Percentiles rank a stretch among this genome's conserved stretches.
Evolutionary conservation across 2,113 vertebrate genomes (phyloP).

Genomic region (Madoqua kirkii): DNA sequence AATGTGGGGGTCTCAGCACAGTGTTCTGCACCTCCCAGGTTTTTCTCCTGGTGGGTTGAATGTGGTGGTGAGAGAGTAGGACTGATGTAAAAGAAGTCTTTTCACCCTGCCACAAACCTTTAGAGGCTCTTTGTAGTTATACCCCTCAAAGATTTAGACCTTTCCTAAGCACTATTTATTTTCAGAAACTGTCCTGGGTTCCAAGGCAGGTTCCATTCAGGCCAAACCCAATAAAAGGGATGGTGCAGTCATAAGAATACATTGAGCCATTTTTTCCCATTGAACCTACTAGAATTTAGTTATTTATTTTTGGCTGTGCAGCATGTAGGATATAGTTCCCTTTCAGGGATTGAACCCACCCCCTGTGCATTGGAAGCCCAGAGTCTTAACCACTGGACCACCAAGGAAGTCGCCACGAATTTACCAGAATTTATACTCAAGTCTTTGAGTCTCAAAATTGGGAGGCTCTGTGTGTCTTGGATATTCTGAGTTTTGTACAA

Average conservation of each 20-base stretch:
- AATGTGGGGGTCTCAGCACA: background rate
- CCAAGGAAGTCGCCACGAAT: background rate
- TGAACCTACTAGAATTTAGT: background rate
- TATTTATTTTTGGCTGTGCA: background rate
- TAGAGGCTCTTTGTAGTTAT: background rate
- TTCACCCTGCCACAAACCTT: background rate
- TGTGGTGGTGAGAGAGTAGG: background rate
- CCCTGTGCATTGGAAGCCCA: rapidly evolving
- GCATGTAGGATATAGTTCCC: background rate
- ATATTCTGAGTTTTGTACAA: background rate
- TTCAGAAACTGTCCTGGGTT: background rate
- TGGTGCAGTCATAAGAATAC: background rate
- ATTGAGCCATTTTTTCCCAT: background rate
- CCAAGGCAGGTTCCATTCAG: background rate
- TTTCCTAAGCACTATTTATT: background rate
- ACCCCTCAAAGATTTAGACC: background rate
- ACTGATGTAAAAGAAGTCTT: background rate
- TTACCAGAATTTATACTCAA: background rate
- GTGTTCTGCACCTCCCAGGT: background rate
- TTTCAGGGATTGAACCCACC: background rate
- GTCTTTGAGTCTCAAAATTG: background rate
- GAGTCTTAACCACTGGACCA: background rate
- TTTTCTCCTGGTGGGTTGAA: background rate
- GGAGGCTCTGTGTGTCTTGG: background rate
- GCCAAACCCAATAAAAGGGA: background rate